Evolutionary conservation across 2,888 invertebrate species (phyloP).

Genomic region (Willowsia nigromaculata): DNA sequence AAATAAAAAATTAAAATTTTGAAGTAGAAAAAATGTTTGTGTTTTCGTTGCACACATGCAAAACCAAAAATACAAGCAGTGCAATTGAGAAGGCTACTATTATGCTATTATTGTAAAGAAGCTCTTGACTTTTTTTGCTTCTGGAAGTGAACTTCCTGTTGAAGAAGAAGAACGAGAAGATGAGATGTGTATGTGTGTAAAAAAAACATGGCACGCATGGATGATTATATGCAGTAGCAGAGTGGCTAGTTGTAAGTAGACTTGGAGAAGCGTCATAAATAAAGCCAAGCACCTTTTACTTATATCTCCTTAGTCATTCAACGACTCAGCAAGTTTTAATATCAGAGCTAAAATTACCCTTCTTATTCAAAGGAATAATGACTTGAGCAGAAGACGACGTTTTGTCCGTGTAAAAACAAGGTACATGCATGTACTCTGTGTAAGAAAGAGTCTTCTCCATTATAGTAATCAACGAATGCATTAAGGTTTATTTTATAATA

Average conservation of each 20-base stretch:
- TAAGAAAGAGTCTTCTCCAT: neutral
- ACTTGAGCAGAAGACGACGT: neutral
- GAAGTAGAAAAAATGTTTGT: neutral
- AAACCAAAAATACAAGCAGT: neutral
- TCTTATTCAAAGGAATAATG: neutral
- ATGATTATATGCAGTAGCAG: neutral
- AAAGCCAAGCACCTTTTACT: constrained; percentile 26
- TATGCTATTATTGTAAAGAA: neutral
- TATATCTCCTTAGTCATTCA: constrained; percentile 18
- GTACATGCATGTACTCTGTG: neutral
- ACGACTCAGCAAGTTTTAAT: constrained; percentile 31
- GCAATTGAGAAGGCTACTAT: neutral
- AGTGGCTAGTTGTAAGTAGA: too few relatives aligned
- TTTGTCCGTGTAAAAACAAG: neutral
- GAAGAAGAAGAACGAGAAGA: neutral
- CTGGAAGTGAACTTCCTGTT: constrained; percentile 63
- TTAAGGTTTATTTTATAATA: neutral
- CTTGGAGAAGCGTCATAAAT: neutral
- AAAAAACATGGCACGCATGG: constrained; percentile 37
- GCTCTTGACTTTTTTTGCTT: constrained; percentile 24
- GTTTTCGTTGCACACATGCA: constrained; percentile 24
- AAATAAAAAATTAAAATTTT: neutral
- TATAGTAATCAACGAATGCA: constrained; percentile 1
- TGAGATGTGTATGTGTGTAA: neutral
- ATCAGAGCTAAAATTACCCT: constrained; percentile 10